A percentile compares a stretch with the other conserved stretches of the same genome.
Conservation (phyloP, 2,113 vertebrate species). For the Micromys minutus region DNA sequence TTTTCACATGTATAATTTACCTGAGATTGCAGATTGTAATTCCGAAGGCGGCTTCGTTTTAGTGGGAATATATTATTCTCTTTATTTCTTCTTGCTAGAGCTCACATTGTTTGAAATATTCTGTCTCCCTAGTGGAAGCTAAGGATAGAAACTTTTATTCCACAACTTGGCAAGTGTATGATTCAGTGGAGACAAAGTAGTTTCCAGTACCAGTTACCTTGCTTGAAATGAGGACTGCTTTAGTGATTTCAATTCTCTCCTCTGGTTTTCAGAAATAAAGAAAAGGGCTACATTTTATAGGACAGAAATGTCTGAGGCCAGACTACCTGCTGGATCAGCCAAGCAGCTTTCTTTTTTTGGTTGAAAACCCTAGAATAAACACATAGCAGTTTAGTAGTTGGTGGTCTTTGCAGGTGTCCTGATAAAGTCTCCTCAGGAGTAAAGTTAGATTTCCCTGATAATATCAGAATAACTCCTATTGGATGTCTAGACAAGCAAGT, state of each 20-base stretch:
- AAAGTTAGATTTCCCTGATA: background rate
- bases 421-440: background rate
- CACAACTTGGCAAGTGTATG: background rate
- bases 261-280: background rate
- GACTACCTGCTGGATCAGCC: background rate
- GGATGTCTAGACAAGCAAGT: background rate
- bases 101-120: background rate
- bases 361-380: background rate
- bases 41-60: background rate
- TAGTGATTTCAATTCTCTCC: background rate
- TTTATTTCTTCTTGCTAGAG: background rate
- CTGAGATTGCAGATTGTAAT: background rate
- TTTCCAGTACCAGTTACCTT: background rate
- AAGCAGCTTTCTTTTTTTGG: background rate
- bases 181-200: background rate
- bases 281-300: background rate
- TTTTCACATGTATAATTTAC: background rate
- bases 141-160: background rate
- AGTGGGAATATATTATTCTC: background rate
- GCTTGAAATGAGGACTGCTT: background rate
- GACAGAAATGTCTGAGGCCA: background rate
- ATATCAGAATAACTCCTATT: background rate
- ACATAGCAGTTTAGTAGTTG: no score
- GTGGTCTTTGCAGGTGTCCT: background rate
- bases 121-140: background rate